Evolutionary conservation across 2,797 vertebrate genomes (phyloP), one percentile per base, ranked within the genome.

Genomic region (Diceros bicornis): DNA sequence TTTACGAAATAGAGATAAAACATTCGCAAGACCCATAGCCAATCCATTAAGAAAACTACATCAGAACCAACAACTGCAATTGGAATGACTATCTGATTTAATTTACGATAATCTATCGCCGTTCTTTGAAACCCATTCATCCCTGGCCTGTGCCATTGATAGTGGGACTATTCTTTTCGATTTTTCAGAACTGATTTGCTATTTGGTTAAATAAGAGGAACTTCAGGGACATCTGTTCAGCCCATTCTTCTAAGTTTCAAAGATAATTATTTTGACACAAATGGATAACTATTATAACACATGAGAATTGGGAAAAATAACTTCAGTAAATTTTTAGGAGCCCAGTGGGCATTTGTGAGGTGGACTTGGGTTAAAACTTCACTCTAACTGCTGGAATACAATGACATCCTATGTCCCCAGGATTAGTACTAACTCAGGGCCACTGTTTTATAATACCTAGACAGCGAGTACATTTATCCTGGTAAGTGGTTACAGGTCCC

Each of bases 1-100:
- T 91, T 94, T 96, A 96, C 66, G 87, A 97, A 89, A 95, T 17
- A 66, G 85, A 94, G 89, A 96, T 91, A 92, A 97, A 96, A 89
- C 79, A 57, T 93, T 89, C 93, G 62, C 86, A 75, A 96, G 89
- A 87, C 44, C 32, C 61, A 59, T 55, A 89, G 81, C 71, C n/a
- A 85, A 52, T 41, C 50, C 55, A 88, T 68, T 61, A 82, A 57
- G 59, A 77, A 94, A 95, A 81, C 20, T 21, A 37, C 44, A 77
- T 75, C 27, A 62, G 87, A 17, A 57, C 66, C 77, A 64, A 89
- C 21, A 90, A 37, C 25, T 16, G n/a, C 20, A 61, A 77, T 61
- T 44, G 79, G 59, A 90, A 71, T 34, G 74, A 44, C 81, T 47
- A 37, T 91, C 77, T 96, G 86, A 71, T 88, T 52, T 71, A 16